Percentiles rank a stretch among this genome's conserved stretches.
Evolutionary conservation across 2,888 invertebrate species (phyloP).

Genomic region (Atrina japonica): DNA sequence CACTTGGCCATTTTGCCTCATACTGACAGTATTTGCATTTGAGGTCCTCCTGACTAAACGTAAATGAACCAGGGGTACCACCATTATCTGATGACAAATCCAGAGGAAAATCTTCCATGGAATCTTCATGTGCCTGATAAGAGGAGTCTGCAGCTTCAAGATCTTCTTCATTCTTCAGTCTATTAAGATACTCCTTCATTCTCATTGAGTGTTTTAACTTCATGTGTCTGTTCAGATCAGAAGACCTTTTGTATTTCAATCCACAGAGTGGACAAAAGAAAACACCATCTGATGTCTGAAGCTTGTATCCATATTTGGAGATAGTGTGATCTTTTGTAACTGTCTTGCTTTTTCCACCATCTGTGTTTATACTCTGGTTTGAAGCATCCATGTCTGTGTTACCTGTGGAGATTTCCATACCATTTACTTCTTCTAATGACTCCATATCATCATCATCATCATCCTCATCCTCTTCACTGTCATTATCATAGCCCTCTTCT

Average conservation of each 20-base stretch:
- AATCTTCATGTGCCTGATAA: neutral
- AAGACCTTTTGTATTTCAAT: constrained; percentile 71
- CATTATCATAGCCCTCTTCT: too few relatives aligned
- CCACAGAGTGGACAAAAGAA: constrained; percentile 62
- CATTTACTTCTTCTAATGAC: too few relatives aligned
- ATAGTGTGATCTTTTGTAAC: constrained; percentile 15
- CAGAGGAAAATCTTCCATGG: too few relatives aligned
- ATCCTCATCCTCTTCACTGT: constrained; percentile 34
- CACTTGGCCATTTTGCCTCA: constrained; percentile 79
- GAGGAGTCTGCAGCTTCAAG: constrained; percentile 30
- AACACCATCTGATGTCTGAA: constrained; percentile 50
- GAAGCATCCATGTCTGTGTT: neutral
- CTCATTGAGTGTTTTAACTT: constrained; percentile 74
- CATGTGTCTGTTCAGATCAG: constrained; percentile 78
- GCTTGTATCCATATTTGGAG: constrained; percentile 14
- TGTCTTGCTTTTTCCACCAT: neutral
- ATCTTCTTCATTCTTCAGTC: constrained; percentile 26
- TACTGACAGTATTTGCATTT: constrained; percentile 79
- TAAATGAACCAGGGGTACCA: neutral
- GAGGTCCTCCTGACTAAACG: constrained; percentile 42
- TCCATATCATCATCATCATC: constrained; percentile 3
- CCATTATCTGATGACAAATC: constrained; percentile 10
- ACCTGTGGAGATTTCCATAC: neutral
- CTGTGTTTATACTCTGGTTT: neutral
- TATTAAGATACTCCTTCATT: constrained; percentile 61